Conservation (phyloP, 2,797 vertebrate genomes). For the Phoxinus dragarum region DNA sequence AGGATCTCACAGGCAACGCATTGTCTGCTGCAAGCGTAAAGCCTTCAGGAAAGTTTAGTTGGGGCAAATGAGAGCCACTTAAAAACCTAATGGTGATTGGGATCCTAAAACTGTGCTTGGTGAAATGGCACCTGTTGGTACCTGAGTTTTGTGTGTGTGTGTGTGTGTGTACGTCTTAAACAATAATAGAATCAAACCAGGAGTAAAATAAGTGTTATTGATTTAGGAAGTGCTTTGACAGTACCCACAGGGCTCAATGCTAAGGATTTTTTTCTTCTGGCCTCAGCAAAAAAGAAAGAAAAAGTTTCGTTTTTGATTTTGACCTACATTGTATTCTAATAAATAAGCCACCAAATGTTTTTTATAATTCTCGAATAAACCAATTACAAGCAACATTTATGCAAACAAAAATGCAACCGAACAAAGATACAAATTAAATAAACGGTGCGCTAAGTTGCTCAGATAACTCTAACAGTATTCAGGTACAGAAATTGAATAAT, state of each 20-base stretch:
- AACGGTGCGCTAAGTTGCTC: too few species aligned
- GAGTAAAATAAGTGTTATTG: not conserved
- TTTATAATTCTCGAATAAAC: too few species aligned
- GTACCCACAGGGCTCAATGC: not conserved
- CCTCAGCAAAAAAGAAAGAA: not conserved
- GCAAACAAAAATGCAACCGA: too few species aligned
- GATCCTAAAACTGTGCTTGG: not conserved
- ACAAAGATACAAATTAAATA: too few species aligned
- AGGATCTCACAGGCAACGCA: slow-evolving; percentile 13
- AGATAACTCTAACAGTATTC: not conserved
- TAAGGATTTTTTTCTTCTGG: not conserved
- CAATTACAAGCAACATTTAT: too few species aligned
- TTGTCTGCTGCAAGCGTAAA: not conserved
- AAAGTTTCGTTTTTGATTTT: too few species aligned
- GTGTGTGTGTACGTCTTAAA: not conserved
- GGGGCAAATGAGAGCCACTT: not conserved
- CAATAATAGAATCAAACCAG: not conserved
- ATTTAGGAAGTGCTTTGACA: not conserved
- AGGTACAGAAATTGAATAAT: not conserved
- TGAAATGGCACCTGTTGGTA: not conserved
- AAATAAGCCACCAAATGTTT: too few species aligned
- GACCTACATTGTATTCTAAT: not conserved
- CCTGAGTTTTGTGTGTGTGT: not conserved
- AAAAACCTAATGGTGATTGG: not conserved
- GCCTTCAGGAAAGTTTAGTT: slow-evolving; percentile 4